These are phyloP conservation scores for Matsumurasca onukii DNA, from an alignment of 1,140 invertebrate genomes.

Conservation along the genomic window DNA sequence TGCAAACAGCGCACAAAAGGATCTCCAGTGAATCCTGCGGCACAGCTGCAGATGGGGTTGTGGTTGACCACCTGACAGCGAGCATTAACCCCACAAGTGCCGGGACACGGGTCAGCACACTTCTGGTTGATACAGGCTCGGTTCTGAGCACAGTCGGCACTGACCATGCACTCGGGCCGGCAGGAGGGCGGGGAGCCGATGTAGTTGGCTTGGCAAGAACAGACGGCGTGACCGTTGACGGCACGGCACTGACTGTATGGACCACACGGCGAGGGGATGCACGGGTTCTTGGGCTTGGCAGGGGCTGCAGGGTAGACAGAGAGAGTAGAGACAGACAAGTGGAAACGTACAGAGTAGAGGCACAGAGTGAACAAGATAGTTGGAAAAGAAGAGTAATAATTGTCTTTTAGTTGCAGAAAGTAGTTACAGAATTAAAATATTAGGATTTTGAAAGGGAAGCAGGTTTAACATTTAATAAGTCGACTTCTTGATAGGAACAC, in stretches of 20 bases:
- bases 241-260: constrained; percentile 51
- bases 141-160: constrained; percentile 49
- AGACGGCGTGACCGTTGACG: constrained; percentile 52
- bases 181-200: constrained; percentile 52
- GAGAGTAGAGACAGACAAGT: constrained; percentile 25
- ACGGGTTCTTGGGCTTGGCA: constrained; percentile 42
- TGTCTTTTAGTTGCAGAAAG: neutral
- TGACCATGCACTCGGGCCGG: constrained; percentile 50
- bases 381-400: constrained; percentile 21
- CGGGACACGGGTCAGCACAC: constrained; percentile 51
- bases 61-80: constrained; percentile 51
- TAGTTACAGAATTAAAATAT: no score
- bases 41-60: constrained; percentile 50
- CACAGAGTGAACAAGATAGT: constrained; percentile 23
- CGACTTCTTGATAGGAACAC: no score
- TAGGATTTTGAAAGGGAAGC: no score
- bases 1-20: constrained; percentile 55
- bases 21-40: constrained; percentile 52
- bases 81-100: constrained; percentile 53
- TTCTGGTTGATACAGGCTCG: constrained; percentile 51
- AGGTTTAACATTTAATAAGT: no score
- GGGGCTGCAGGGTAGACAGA: constrained; percentile 37
- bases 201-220: constrained; percentile 52
- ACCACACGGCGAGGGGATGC: constrained; percentile 50
- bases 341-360: constrained; percentile 24